phyloP scores from a whole-genome alignment of 1,140 invertebrate genomes.

The Listronotus oregonensis region DNA sequence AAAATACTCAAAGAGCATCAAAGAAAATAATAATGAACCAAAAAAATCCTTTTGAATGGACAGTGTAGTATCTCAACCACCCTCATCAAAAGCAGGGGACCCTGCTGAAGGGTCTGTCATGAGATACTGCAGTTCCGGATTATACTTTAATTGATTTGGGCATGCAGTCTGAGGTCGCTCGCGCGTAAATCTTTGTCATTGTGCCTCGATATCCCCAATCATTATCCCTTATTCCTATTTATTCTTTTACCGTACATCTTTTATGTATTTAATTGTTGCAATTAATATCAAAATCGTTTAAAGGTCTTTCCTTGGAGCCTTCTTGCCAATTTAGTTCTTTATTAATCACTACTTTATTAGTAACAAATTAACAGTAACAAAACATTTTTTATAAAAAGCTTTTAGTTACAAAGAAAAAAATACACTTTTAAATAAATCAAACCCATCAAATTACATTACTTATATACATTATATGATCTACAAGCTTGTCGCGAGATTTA shows the following conservation, averaged over 20 bases:
- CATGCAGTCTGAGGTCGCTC: conserved; percentile 54
- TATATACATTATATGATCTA: too few species aligned
- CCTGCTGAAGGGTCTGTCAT: conserved; percentile 49
- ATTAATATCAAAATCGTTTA: not conserved
- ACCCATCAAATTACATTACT: too few species aligned
- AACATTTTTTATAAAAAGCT: too few species aligned
- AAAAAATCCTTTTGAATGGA: conserved; percentile 13
- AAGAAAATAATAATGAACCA: conserved; percentile 11
- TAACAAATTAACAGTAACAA: too few species aligned
- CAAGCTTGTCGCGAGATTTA: too few species aligned
- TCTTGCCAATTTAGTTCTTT: too few species aligned
- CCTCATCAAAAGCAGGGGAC: conserved; percentile 18
- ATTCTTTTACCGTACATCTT: conserved; percentile 51
- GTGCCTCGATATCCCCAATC: conserved; percentile 54
- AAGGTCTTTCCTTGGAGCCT: too few species aligned
- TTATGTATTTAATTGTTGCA: conserved; percentile 38
- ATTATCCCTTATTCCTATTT: conserved; percentile 52
- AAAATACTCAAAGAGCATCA: too few species aligned
- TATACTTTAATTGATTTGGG: conserved; percentile 58
- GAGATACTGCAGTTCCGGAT: conserved; percentile 55
- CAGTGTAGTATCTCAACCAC: conserved; percentile 21
- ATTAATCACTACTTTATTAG: too few species aligned
- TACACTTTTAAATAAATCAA: too few species aligned
- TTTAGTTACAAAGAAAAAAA: too few species aligned
- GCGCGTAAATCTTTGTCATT: conserved; percentile 54